phyloP scores from a whole-genome alignment of 1,140 invertebrate species.

The Ladona fulva region DNA sequence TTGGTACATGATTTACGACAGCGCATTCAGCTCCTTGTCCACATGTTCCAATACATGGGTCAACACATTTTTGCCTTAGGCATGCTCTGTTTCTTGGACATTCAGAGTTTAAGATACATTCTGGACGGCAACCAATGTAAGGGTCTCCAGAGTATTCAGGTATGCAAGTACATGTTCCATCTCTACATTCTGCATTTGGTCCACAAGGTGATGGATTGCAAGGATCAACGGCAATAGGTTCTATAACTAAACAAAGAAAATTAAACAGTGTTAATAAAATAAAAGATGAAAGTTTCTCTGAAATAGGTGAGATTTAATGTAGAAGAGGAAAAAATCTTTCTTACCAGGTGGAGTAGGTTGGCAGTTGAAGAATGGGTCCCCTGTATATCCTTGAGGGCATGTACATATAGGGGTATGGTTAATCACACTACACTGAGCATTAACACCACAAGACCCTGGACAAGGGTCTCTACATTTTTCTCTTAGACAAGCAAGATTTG shows the following conservation, averaged over 20 bases:
- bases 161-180: slow-evolving; percentile 37
- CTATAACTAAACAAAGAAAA: background rate
- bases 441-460: slow-evolving; percentile 58
- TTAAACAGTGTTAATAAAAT: background rate
- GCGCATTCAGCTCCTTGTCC: slow-evolving; percentile 30
- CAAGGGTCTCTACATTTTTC: slow-evolving; percentile 65
- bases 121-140: slow-evolving; percentile 36
- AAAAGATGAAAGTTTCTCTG: background rate
- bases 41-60: slow-evolving; percentile 34
- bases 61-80: slow-evolving; percentile 31
- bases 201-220: slow-evolving; percentile 31
- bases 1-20: slow-evolving; percentile 26
- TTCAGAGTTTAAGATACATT: slow-evolving; percentile 26
- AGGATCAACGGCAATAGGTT: slow-evolving; percentile 16
- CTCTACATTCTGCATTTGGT: slow-evolving; percentile 34
- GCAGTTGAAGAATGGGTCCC: slow-evolving; percentile 50
- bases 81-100: slow-evolving; percentile 29
- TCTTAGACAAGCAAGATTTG: slow-evolving; percentile 58
- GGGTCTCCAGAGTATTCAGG: slow-evolving; percentile 41
- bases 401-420: slow-evolving; percentile 48
- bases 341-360: slow-evolving; percentile 36
- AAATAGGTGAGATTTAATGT: background rate
- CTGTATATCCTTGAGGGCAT: slow-evolving; percentile 45
- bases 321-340: slow-evolving; percentile 27
- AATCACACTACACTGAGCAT: slow-evolving; percentile 46